Percentiles rank a stretch among this genome's conserved stretches.
phyloP scores from a whole-genome alignment of 2,113 vertebrate species.

The Phoenicopterus ruber region DNA sequence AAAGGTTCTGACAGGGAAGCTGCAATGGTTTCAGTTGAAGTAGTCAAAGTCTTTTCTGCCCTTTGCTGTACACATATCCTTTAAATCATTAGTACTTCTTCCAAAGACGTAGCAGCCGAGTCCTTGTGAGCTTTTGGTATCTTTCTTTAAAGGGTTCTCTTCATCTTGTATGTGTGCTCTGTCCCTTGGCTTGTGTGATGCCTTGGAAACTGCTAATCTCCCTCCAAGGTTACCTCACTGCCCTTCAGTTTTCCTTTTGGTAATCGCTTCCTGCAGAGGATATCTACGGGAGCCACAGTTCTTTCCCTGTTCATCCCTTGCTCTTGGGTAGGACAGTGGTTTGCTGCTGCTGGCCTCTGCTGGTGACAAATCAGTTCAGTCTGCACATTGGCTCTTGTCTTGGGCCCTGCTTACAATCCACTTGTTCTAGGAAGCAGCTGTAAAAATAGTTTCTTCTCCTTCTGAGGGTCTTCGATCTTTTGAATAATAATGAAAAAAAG shows the following conservation, averaged over 20 bases:
- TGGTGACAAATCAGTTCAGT: neutral
- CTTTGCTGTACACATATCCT: neutral
- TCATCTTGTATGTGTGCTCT: neutral
- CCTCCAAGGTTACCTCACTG: neutral
- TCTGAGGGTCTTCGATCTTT: neutral
- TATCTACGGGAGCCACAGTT: neutral
- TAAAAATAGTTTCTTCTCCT: neutral
- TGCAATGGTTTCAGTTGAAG: neutral
- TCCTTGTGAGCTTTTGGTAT: neutral
- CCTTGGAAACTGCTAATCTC: neutral
- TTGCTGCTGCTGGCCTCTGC: conserved; percentile 14
- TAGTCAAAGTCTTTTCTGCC: neutral
- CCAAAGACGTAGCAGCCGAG: neutral
- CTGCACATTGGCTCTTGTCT: neutral
- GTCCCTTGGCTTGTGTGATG: neutral
- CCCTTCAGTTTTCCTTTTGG: neutral
- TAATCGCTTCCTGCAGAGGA: neutral
- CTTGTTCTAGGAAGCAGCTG: neutral
- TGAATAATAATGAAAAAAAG: neutral
- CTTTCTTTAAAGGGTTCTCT: neutral
- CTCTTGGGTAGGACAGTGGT: neutral
- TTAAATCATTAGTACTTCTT: neutral
- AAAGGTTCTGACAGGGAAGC: neutral
- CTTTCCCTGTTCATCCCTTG: neutral
- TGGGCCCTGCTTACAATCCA: neutral